Conservation (phyloP, 2,113 vertebrate genomes). For the Maylandia zebra region DNA sequence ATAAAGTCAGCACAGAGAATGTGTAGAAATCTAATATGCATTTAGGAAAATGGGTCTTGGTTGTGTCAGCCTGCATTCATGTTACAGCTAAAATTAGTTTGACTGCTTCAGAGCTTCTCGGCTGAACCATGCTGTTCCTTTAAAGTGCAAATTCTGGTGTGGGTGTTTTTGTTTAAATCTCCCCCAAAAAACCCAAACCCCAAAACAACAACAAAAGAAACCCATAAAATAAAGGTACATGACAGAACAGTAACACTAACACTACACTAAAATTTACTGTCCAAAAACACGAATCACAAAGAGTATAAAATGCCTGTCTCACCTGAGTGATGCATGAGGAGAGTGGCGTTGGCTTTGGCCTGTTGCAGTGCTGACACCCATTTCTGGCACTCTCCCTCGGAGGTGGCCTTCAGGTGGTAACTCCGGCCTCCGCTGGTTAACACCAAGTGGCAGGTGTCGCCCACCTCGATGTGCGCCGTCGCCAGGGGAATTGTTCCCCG, state of each 20-base stretch:
- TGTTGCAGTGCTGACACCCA: constrained; percentile 89
- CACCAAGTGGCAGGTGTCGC: constrained; percentile 87
- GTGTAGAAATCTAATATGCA: not conserved
- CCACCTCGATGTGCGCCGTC: constrained; percentile 82
- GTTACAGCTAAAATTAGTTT: constrained; percentile 8
- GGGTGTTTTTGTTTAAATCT: not conserved
- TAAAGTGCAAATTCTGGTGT: not conserved
- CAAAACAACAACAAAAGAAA: rapidly evolving
- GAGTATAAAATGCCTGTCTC: not conserved
- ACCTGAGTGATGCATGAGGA: constrained; percentile 88
- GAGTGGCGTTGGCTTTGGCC: constrained; percentile 83
- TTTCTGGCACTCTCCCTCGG: constrained; percentile 86
- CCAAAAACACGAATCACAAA: not conserved
- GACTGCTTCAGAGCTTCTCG: not conserved
- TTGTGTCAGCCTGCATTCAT: not conserved
- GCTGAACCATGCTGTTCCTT: not conserved
- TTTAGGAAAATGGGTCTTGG: constrained; percentile 18
- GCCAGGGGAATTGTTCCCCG: constrained; percentile 89
- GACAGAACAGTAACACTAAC: not conserved
- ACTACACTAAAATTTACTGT: not conserved
- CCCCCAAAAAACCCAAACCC: not conserved
- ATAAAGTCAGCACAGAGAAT: not conserved
- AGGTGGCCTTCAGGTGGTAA: constrained; percentile 90
- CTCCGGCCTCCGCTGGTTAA: constrained; percentile 84
- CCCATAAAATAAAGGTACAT: not conserved